These are phyloP conservation scores for Timandra comae DNA, from an alignment of 2,888 invertebrate genomes.

Conservation along the genomic window DNA sequence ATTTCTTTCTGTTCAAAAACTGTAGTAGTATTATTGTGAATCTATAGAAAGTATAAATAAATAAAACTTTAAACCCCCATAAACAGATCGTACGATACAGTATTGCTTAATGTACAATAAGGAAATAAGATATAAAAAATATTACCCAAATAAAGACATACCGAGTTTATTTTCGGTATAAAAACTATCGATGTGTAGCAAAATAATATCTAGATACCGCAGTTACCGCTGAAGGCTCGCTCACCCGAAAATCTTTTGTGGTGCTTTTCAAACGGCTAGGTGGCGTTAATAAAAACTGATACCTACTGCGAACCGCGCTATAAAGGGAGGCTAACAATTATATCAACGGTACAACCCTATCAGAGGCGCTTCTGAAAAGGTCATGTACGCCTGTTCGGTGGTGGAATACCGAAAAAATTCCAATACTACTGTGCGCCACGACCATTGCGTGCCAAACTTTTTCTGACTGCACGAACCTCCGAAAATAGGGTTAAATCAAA, in stretches of 20 bases:
- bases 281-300: conserved; percentile 41
- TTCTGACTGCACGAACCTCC: conserved; percentile 59
- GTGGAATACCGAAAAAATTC: conserved; percentile 48
- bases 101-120: conserved; percentile 1
- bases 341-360: conserved; percentile 39
- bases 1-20: too few relatives aligned
- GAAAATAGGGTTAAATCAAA: conserved; percentile 49
- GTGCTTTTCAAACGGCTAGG: conserved; percentile 32
- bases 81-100: too few relatives aligned
- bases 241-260: conserved; percentile 39
- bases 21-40: too few relatives aligned
- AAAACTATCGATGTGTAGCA: conserved; percentile 1
- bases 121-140: neutral
- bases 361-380: conserved; percentile 33
- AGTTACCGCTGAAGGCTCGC: conserved; percentile 23
- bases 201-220: conserved; percentile 14
- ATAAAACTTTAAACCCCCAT: too few relatives aligned
- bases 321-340: conserved; percentile 45
- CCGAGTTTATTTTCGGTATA: neutral
- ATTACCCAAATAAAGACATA: neutral
- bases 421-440: conserved; percentile 38
- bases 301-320: conserved; percentile 35
- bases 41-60: too few relatives aligned
- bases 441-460: conserved; percentile 56
- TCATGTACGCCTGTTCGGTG: conserved; percentile 34